phyloP scores from a whole-genome alignment of 2,113 vertebrate genomes.

The Pleuronectes platessa region DNA sequence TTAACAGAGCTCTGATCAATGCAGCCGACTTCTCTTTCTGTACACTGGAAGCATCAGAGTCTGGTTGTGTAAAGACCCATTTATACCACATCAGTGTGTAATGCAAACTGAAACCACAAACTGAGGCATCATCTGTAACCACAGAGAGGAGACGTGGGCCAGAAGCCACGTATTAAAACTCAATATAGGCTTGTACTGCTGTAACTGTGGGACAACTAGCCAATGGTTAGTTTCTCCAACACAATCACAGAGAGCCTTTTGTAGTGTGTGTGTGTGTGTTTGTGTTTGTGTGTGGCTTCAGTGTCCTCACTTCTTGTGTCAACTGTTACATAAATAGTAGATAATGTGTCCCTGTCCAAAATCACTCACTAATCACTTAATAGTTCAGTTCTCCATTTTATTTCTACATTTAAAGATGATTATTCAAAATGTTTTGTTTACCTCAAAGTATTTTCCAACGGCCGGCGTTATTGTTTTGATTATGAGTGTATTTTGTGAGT shows the following conservation, averaged over 20 bases:
- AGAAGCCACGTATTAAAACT: neutral
- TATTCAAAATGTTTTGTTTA: too few relatives aligned
- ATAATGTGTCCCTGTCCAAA: slow-evolving; percentile 5
- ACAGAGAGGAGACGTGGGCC: slow-evolving; percentile 2
- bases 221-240: slow-evolving; percentile 2
- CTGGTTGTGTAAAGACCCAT: slow-evolving; percentile 17
- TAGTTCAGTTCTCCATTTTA: too few relatives aligned
- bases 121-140: slow-evolving; percentile 15
- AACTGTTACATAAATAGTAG: slow-evolving; percentile 42
- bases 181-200: neutral
- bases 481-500: too few relatives aligned
- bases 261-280: slow-evolving; percentile 12
- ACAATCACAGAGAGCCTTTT: slow-evolving; percentile 18
- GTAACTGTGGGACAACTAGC: neutral
- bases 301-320: neutral
- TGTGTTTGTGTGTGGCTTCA: slow-evolving; percentile 16
- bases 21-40: neutral
- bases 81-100: slow-evolving; percentile 32
- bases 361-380: too few relatives aligned
- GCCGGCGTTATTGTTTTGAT: too few relatives aligned
- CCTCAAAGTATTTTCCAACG: too few relatives aligned
- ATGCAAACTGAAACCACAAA: slow-evolving; percentile 21
- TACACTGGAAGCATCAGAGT: neutral
- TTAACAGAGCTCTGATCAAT: neutral
- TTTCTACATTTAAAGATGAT: too few relatives aligned